Base-by-base conservation (phyloP, 1,140 invertebrate species). In the Calliphora vicina region DNA sequence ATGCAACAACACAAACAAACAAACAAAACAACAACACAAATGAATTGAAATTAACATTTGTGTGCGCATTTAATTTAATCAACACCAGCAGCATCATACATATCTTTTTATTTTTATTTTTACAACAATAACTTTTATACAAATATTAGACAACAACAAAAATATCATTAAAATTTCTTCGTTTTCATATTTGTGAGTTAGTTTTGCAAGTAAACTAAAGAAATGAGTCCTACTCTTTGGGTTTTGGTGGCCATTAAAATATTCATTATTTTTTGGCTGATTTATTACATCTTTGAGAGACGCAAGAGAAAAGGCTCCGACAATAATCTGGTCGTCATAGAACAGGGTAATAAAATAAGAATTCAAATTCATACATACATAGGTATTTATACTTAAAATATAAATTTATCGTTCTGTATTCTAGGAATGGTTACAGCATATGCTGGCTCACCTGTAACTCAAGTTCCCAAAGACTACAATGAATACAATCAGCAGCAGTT, bases 191-290 rank as follows among this genome's bases (percentile, higher is more conserved):
- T 35, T 35, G 35, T 35, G 35, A 8, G 4, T 35, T 35, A 35
- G 6, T 50, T 50, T 50, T 15, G 3, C 4, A 15, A 50, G 15
- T 15, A 50, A 6, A 15, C 3, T 50, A 10, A 50, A 50, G 25
- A 35, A 17, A 78, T 78, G 74, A 45, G 43, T 78, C n/a, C 23
- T 25, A 78, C 42, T 9, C n/a, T 78, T 13, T 78, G 74, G 74
- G n/a, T 45, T 23, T 25, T 78, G 10, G 74, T 78, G 74, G 20
- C 74, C 35, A 20, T 78, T 3, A 78, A 78, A 78, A 42, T 78
- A 45, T 78, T 78, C 23, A 13, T 78, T 5, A 26, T 78, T 17
- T 78, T 42, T 78, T 78, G 74, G 74, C 9, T 78, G 20, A 43
- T 78, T 13, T 78, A 78, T 43, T 43, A 43, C 15, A 23, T 78